Base-by-base conservation (phyloP, 1,140 invertebrate genomes). In the Gryllus bimaculatus region DNA sequence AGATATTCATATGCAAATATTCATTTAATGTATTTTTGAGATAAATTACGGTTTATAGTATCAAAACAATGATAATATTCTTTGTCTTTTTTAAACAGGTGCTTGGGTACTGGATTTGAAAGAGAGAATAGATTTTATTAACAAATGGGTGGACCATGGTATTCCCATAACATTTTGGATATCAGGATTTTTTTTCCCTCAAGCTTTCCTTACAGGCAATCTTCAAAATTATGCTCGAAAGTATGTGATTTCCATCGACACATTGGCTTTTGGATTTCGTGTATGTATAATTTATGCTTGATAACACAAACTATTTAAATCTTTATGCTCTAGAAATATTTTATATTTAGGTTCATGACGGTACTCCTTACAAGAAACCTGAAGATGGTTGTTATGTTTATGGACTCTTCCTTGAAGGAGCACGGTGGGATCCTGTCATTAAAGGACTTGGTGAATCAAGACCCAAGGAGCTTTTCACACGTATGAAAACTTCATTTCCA, bases 141-240 rank as follows among this genome's bases (percentile, higher is more conserved):
- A 89, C 73, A 84, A 88, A 21, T 95, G 94, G 94, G 88, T 90
- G 8, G 86, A 90, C 10, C 82, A 88, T 10, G 93, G 93, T 26
- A 91, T 92, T 80, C 93, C 94, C 0, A 82, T 87, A 13, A 90
- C 91, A 48, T 95, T 94, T 85, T 96, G 94, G 94, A 93, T 96
- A 77, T 94, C 93, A 0, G 94, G 93, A 1, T 94, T 96, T 84
- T 95, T 92, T 85, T 95, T 95, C 85, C 94, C 94, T 6, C 93
- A 95, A 86, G 93, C 93, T 2, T 94, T 96, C 86, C 87, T 96
- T 18, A 95, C 94, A 8, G 94, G 92, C 74, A 93, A 92, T 5
- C 85, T 94, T 74, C 94, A 95, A 86, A 95, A 95, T 87, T 95
- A 88, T 84, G 94, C 94, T 5, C 87, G 94, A 80, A 93, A 92